phyloP scores from a whole-genome alignment of 2,113 vertebrate genomes.

The Campylorhamphus procurvoides region DNA sequence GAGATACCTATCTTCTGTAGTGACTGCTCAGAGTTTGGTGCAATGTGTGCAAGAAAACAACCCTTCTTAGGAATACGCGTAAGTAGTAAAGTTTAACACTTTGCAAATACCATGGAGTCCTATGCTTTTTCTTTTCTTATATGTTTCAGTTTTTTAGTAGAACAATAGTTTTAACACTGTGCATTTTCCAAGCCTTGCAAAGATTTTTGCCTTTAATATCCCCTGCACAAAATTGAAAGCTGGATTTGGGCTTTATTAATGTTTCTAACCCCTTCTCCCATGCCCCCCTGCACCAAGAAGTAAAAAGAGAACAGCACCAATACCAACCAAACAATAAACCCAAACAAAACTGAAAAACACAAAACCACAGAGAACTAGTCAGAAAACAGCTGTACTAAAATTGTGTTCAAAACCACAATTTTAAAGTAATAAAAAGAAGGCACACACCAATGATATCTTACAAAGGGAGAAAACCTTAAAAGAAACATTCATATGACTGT shows the following conservation, averaged over 20 bases:
- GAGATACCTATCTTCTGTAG: not conserved
- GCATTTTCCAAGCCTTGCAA: not conserved
- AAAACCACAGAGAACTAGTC: not conserved
- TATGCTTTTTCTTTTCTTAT: not conserved
- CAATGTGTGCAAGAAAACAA: not conserved
- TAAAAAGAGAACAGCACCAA: too few species aligned
- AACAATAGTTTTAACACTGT: not conserved
- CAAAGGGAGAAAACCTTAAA: not conserved
- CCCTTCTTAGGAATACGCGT: not conserved
- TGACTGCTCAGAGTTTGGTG: not conserved
- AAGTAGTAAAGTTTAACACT: not conserved
- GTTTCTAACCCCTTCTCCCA: too few species aligned
- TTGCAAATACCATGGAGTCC: not conserved
- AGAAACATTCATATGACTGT: not conserved
- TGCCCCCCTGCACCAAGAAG: too few species aligned
- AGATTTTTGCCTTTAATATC: not conserved
- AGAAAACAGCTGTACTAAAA: not conserved
- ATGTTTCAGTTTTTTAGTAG: not conserved
- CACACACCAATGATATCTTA: not conserved
- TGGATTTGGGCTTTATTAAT: not conserved
- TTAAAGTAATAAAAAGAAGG: not conserved
- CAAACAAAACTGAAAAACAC: not conserved
- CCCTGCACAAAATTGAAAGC: not conserved
- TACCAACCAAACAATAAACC: not conserved
- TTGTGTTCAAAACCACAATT: rapidly evolving